Evolutionary conservation across 2,113 vertebrate species (phyloP), one percentile per base, ranked within the genome.

Genomic region (Chrysemys picta): DNA sequence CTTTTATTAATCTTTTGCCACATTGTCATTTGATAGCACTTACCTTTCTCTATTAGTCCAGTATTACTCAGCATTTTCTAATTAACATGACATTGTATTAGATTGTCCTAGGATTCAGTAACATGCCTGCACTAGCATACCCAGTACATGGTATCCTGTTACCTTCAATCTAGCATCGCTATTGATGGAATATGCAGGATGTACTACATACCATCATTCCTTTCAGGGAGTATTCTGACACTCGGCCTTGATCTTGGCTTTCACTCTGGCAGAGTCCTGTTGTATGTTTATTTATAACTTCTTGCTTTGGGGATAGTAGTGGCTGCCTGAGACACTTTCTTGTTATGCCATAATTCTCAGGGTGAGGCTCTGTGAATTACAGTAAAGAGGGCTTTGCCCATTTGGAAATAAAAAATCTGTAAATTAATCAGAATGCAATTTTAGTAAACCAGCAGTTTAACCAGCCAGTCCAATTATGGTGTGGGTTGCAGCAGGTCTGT

Each of bases 251-350:
- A 95, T 96, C 96, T 96, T 96, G 95, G 50, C 94, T 96, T 96
- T 93, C 92, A 85, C 54, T 93, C 25, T 69, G 86, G 80, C 83
- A 91, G 87, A 92, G 50, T 54, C 24, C 81, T 88, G 93, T 89
- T 94, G 85, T 92, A 87, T 94, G 93, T 92, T 97, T 97, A 95
- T 97, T 97, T 97, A 96, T 96, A 97, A 94, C 96, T 93, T 82
- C 81, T 59, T 89, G 93, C 27, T 78, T 14, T 78, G 79, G 82
- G 84, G 88, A 83, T 93, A 95, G 78, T 89, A 87, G 87, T 93
- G 85, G 75, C 87, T 93, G 87, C 88, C 85, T 96, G 85, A 95
- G 79, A 85, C 85, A 82, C 4, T 82, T 89, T 83, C 50, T 93
- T 87, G 94, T 93, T 93, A 82, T 83, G 12, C 31, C 93, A 72